A percentile compares a stretch with the other conserved stretches of the same genome.
These are phyloP conservation scores for Dastarcus helophoroides DNA, from an alignment of 2,888 invertebrate species.

Conservation along the genomic window DNA sequence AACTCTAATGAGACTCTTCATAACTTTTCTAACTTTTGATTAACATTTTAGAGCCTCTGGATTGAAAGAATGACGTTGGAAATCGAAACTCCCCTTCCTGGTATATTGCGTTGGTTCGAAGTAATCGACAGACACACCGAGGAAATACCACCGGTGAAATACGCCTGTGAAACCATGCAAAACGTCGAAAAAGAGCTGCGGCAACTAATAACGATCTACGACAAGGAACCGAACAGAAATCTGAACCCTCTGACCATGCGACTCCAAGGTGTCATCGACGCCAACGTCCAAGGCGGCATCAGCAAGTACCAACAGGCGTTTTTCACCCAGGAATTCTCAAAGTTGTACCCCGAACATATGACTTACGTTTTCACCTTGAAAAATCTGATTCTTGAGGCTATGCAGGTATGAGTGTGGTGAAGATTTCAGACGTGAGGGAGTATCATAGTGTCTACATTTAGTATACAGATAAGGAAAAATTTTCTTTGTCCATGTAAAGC, in stretches of 20 bases:
- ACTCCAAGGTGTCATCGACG: slow-evolving; percentile 81
- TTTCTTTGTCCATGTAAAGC: no score
- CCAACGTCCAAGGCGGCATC: slow-evolving; percentile 91
- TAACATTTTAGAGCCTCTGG: slow-evolving; percentile 65
- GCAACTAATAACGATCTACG: slow-evolving; percentile 68
- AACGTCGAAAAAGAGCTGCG: slow-evolving; percentile 78
- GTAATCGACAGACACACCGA: slow-evolving; percentile 64
- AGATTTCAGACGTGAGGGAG: background rate
- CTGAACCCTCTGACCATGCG: slow-evolving; percentile 90
- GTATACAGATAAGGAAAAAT: no score
- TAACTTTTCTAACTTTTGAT: background rate
- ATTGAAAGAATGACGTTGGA: slow-evolving; percentile 82
- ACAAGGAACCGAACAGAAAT: slow-evolving; percentile 68
- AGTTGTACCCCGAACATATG: slow-evolving; percentile 46
- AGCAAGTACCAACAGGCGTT: slow-evolving; percentile 94
- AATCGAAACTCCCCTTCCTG: slow-evolving; percentile 74
- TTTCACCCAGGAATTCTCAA: slow-evolving; percentile 67
- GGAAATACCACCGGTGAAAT: slow-evolving; percentile 70
- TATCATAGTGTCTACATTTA: background rate
- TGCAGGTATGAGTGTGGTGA: slow-evolving; percentile 39
- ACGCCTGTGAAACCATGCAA: slow-evolving; percentile 89
- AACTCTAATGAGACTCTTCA: background rate
- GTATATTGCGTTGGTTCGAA: slow-evolving; percentile 89
- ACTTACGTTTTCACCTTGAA: slow-evolving; percentile 49
- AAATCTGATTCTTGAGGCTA: slow-evolving; percentile 61